Evolutionary conservation across 2,888 invertebrate species (phyloP).

Genomic region (Yponomeuta plumbellus): DNA sequence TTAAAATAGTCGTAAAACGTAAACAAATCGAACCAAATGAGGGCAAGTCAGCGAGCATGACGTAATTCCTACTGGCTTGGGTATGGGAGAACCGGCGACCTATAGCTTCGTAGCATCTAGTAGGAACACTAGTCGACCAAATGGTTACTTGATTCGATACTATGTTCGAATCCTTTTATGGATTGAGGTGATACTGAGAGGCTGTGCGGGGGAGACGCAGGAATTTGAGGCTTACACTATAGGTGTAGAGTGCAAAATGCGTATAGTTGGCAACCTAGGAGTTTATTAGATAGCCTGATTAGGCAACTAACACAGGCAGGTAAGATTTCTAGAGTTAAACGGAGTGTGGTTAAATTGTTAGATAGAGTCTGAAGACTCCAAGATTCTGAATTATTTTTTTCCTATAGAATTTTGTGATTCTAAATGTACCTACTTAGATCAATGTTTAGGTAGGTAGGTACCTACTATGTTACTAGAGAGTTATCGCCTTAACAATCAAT

Average conservation of each 20-base stretch:
- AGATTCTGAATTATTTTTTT: too few relatives aligned
- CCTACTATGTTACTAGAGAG: too few relatives aligned
- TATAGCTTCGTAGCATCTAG: background rate
- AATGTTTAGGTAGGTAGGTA: too few relatives aligned
- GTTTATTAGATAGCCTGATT: slow-evolving; percentile 1
- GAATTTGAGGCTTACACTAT: background rate
- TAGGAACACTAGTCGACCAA: background rate
- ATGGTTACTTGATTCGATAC: background rate
- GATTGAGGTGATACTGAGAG: background rate
- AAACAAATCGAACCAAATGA: slow-evolving; percentile 10
- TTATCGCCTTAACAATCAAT: too few relatives aligned
- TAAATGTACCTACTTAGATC: too few relatives aligned
- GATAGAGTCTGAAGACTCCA: too few relatives aligned
- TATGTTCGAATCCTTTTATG: background rate
- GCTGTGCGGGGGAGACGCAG: background rate
- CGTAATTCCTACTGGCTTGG: background rate
- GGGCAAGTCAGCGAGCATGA: slow-evolving; percentile 4
- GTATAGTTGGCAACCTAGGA: background rate
- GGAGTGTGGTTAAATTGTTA: too few relatives aligned
- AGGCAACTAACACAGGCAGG: background rate
- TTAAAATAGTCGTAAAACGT: slow-evolving; percentile 2
- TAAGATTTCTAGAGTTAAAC: background rate
- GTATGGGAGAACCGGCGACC: background rate
- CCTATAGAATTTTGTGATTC: too few relatives aligned
- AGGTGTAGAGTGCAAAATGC: background rate